Base-by-base conservation (phyloP, 2,113 vertebrate species). In the Nycticebus coucang region DNA sequence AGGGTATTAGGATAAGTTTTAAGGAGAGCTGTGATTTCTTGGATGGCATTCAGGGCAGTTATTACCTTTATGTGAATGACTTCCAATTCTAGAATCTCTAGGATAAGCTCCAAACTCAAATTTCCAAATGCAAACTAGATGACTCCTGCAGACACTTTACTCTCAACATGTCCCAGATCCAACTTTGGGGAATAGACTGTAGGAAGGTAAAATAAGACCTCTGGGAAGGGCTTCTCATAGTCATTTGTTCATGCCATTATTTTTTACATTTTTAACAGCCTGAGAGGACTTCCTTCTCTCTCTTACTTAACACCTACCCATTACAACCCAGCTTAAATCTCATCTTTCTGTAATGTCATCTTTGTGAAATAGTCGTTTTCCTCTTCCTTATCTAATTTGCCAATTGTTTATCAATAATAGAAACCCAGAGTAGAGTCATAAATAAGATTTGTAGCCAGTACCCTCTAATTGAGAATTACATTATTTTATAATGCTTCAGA, bases 11-110 rank as follows among this genome's bases (percentile, higher is more conserved):
- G 83, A 37, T 80, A 66, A 64, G 74, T 90, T 88, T 92, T 95
- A 89, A 89, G 93, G 60, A 94, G 80, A 75, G 59, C 35, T 77
- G 53, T 60, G 50, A 88, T 87, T 89, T 96, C 83, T 97, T 96
- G 86, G 93, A 92, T 89, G 37, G 8, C 33, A 64, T 92, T 69
- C 78, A 71, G 55, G 41, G 85, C 86, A 85, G 45, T 92, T 90
- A 80, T 82, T 95, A 93, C 92, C 86, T 96, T 87, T 82, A 35
- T 68, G 79, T 75, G 75, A 69, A 89, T 96, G 93, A 53, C 62
- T 97, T 96, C 91, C 94, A 96, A 60, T 89, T 93, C 50, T 87
- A 83, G 75, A 77, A 87, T 87, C 75, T 96, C 60, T 77, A 94
- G 96, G 89, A 83, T 35, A 91, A 87, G 17, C 55, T 97, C 91